A percentile compares a stretch with the other conserved stretches of the same genome.
Conservation (phyloP, 2,113 vertebrate species). For the Datnioides undecimradiatus region DNA sequence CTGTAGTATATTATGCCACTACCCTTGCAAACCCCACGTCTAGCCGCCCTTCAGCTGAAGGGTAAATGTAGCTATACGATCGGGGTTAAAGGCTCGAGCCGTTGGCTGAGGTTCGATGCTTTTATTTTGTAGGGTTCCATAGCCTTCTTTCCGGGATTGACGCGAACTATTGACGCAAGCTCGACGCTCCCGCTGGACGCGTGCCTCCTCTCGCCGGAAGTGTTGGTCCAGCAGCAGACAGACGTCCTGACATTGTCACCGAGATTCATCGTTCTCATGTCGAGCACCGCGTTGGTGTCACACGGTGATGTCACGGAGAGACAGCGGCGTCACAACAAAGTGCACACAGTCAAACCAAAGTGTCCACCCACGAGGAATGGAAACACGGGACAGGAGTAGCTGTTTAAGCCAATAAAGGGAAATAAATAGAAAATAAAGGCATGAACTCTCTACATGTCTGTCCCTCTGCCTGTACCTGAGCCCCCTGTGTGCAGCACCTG, state of each 20-base stretch:
- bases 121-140: constrained; percentile 38
- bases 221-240: constrained; percentile 83
- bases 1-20: background rate
- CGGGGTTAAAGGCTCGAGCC: background rate
- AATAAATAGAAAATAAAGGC: background rate
- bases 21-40: too few species aligned
- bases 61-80: background rate
- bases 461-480: background rate
- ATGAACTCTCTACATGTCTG: background rate
- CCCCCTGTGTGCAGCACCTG: background rate
- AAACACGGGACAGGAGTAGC: background rate
- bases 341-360: background rate
- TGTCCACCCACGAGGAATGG: background rate
- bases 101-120: background rate
- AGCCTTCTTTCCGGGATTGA: background rate
- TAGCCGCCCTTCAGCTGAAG: background rate
- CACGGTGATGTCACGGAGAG: background rate
- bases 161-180: background rate
- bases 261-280: background rate
- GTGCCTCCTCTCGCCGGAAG: constrained; percentile 90
- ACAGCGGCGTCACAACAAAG: fast-evolving
- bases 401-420: background rate
- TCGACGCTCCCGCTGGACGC: constrained; percentile 54
- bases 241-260: constrained; percentile 44
- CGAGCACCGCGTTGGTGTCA: background rate